Conservation (phyloP, 64 coral and sea anemone genomes). For the Pocillopora verrucosa region DNA sequence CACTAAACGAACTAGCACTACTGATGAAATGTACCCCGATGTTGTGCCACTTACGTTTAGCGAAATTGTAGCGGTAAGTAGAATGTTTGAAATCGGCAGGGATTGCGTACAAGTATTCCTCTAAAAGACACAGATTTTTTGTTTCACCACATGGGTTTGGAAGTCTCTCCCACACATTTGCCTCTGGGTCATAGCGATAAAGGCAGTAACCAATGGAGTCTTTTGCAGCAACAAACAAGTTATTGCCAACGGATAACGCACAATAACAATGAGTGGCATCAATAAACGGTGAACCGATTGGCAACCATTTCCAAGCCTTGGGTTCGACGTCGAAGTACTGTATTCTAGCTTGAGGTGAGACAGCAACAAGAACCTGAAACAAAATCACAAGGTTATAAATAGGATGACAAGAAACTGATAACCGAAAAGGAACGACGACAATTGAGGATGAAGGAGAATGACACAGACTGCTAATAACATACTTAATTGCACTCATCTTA, state of each 20-base stretch:
- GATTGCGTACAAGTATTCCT: not conserved
- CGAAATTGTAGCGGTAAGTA: not conserved
- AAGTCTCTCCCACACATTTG: not conserved
- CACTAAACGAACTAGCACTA: not conserved
- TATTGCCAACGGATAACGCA: not conserved
- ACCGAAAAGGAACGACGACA: too few relatives aligned
- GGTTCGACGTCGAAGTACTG: not conserved
- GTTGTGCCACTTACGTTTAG: not conserved
- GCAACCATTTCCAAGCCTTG: slow-evolving; percentile 8
- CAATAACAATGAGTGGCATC: not conserved
- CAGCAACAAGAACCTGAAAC: not conserved
- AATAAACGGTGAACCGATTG: not conserved
- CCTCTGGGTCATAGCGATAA: not conserved
- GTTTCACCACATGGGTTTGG: not conserved
- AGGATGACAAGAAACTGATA: too few relatives aligned
- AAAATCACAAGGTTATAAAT: too few relatives aligned
- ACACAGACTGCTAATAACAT: too few relatives aligned
- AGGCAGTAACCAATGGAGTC: not conserved
- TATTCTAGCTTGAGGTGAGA: not conserved
- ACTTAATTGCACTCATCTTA: too few relatives aligned
- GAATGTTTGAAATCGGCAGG: not conserved
- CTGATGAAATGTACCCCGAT: not conserved
- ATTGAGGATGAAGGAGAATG: too few relatives aligned
- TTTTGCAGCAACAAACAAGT: not conserved
- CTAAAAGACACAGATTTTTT: not conserved